Evolutionary conservation across 2,113 vertebrate genomes (phyloP).

Genomic region (Anarhynchus alexandrinus): DNA sequence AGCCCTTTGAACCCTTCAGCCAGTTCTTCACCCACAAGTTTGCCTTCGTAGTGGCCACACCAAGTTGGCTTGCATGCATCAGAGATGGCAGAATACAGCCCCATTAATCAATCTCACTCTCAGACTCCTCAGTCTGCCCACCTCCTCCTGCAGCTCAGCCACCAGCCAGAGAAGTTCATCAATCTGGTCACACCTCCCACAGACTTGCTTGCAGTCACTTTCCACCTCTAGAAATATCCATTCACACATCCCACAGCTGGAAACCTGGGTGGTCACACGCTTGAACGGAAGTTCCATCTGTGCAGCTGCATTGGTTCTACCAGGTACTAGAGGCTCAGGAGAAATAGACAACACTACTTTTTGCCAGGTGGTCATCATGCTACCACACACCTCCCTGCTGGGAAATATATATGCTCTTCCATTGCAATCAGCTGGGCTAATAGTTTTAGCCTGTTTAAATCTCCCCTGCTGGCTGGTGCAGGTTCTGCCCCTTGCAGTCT

Average conservation of each 20-base stretch:
- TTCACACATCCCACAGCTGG: background rate
- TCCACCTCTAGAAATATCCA: background rate
- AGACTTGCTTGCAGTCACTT: background rate
- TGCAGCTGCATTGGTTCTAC: background rate
- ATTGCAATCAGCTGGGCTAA: background rate
- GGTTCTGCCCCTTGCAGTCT: background rate
- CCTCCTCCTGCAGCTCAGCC: no score
- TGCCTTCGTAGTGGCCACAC: no score
- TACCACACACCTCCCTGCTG: rapidly evolving
- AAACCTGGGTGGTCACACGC: background rate
- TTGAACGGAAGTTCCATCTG: background rate
- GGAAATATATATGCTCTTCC: background rate
- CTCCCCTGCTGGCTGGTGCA: rapidly evolving
- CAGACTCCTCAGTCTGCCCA: no score
- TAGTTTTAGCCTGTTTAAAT: background rate
- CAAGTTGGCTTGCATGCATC: no score
- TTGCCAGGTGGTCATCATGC: background rate
- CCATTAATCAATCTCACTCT: no score
- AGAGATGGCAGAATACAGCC: no score
- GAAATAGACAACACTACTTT: background rate
- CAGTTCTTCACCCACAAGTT: background rate
- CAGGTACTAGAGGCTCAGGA: background rate
- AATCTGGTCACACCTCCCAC: no score
- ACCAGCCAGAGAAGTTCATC: no score
- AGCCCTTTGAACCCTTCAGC: background rate